A percentile compares a stretch with the other conserved stretches of the same genome.
Conservation (phyloP, 2,113 vertebrate genomes). For the Myrmophylax atrothorax region DNA sequence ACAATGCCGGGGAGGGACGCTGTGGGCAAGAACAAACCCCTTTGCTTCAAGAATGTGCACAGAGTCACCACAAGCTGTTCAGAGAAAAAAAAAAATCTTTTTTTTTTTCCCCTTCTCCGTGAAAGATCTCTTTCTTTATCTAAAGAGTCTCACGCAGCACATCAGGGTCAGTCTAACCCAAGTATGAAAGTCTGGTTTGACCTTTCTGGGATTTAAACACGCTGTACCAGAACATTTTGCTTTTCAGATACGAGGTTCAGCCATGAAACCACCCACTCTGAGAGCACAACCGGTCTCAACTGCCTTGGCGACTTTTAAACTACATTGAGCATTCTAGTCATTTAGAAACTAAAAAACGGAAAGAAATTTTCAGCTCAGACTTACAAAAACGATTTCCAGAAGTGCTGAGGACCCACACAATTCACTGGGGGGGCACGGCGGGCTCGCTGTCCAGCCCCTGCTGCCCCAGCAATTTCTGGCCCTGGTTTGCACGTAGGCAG, state of each 20-base stretch:
- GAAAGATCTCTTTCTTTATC: slow-evolving; percentile 60
- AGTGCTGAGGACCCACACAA: slow-evolving; percentile 44
- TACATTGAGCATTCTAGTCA: background rate
- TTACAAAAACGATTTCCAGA: slow-evolving; percentile 44
- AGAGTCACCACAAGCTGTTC: background rate
- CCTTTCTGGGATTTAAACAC: slow-evolving; percentile 50
- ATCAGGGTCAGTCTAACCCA: slow-evolving; percentile 40
- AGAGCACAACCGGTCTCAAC: slow-evolving; percentile 21
- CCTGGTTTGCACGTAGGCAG: background rate
- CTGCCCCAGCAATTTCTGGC: slow-evolving; percentile 49
- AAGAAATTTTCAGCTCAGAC: slow-evolving; percentile 34
- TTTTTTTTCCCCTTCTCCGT: background rate
- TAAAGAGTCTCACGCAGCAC: slow-evolving; percentile 16
- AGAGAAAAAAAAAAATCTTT: background rate
- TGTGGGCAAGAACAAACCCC: slow-evolving; percentile 39
- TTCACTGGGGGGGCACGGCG: background rate
- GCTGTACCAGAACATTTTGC: slow-evolving; percentile 34
- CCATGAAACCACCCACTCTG: slow-evolving; percentile 53
- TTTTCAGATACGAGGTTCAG: slow-evolving; percentile 38
- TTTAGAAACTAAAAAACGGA: slow-evolving; percentile 49
- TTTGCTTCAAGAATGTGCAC: slow-evolving; percentile 24
- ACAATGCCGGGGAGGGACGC: slow-evolving; percentile 9
- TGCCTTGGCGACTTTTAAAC: slow-evolving; percentile 34
- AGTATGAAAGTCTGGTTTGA: slow-evolving; percentile 55
- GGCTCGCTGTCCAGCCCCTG: background rate